Conservation (phyloP, 2,113 vertebrate species). For the Setophaga kirtlandii region DNA sequence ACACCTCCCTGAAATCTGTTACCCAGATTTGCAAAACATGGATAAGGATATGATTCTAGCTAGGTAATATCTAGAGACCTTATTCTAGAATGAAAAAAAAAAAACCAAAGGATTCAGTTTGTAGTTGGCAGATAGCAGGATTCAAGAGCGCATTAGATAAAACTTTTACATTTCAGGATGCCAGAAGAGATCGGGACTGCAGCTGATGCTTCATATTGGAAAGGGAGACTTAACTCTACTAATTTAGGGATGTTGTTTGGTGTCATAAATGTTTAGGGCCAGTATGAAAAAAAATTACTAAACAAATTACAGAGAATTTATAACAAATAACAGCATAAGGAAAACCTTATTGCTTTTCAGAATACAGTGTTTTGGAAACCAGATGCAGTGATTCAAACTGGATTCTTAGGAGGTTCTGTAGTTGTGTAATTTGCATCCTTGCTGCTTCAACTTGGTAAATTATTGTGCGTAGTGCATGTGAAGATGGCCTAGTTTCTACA, state of each 20-base stretch:
- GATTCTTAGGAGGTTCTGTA: neutral
- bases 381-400: neutral
- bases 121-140: neutral
- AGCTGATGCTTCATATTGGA: neutral
- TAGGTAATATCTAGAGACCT: constrained; percentile 4
- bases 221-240: neutral
- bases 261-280: neutral
- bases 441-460: neutral
- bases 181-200: neutral
- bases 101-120: neutral
- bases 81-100: constrained; percentile 4
- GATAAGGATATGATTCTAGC: neutral
- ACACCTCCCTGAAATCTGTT: constrained; percentile 36
- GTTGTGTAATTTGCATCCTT: neutral
- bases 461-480: neutral
- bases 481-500: neutral
- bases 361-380: neutral
- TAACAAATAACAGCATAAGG: neutral
- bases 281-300: neutral
- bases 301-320: neutral
- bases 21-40: neutral
- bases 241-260: neutral
- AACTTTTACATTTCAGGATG: neutral
- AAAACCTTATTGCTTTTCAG: neutral
- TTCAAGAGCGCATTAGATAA: neutral